phyloP scores from a whole-genome alignment of 2,797 vertebrate genomes.

The Anguilla marmorata region DNA sequence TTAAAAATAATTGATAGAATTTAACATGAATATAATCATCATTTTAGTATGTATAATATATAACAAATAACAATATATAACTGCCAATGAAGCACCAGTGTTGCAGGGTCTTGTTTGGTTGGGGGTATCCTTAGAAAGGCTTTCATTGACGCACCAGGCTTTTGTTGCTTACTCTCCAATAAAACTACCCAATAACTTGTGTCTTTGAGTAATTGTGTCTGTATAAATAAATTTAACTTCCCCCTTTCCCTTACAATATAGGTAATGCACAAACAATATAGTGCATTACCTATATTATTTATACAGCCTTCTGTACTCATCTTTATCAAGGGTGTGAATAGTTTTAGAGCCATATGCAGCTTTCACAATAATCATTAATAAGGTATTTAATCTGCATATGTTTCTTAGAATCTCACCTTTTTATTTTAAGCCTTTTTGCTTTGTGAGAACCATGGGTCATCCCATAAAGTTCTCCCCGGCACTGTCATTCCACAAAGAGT shows the following conservation, averaged over 20 bases:
- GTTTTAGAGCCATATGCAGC: background rate
- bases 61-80: background rate
- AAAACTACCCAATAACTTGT: no score
- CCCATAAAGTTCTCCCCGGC: slow-evolving; percentile 10
- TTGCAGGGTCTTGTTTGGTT: background rate
- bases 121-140: background rate
- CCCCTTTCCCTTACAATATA: background rate
- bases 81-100: background rate
- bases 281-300: background rate
- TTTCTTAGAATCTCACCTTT: background rate
- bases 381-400: background rate
- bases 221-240: background rate
- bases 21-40: background rate
- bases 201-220: no score
- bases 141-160: background rate
- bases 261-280: background rate
- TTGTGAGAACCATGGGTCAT: background rate
- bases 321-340: no score
- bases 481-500: background rate
- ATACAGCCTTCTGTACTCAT: no score
- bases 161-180: background rate
- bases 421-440: background rate
- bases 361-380: background rate
- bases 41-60: background rate
- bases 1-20: background rate